Base-by-base conservation (phyloP, 2,888 invertebrate species). In the Anthophora plumipes region DNA sequence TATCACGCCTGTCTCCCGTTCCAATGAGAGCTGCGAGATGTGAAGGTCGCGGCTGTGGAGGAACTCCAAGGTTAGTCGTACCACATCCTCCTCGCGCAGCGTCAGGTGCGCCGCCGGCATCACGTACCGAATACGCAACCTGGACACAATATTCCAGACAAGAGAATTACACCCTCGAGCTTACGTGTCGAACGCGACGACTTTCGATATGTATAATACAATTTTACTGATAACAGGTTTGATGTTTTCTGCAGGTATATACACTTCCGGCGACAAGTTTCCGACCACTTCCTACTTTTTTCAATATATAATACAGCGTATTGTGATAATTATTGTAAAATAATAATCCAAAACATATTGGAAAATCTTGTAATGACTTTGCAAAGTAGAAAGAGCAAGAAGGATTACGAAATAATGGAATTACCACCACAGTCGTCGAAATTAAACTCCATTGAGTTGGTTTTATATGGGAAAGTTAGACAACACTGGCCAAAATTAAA, bases 1-100 rank as follows among this genome's bases (percentile, higher is more conserved):
- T 92, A 98, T 98, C 83, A 98, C 97, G 66, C 99, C 99, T 0
- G 98, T 98, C 94, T 99, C 99, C 67, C 99, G 95, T 94, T 99
- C 99, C 81, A 99, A 94, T 68, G 97, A 97, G 86, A 99, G 95
- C 94, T 97, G 97, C 60, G 98, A 96, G 91, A 99, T 99, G 94
- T 98, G 98, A 87, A 99, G 95, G 91, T 98, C 97, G 63, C 99
- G 96, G 91, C 97, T 97, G 94, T 98, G 96, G 77, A 98, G 95
- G 94, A 98, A 98, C 94, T 98, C 98, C 85, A 98, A 94, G 80
- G 97, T 95, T 93, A 98, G 95, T 88, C 97, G 96, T 89, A 98
- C 97, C 91, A 98, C 97, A 94, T 98, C 98, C 94, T 97, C 97
- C 94, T 98, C 98, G 85, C 97, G 96, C 92, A 98, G 95, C 92